These are phyloP conservation scores for Diuraphis noxia DNA, from an alignment of 1,140 invertebrate species.

Conservation along the genomic window DNA sequence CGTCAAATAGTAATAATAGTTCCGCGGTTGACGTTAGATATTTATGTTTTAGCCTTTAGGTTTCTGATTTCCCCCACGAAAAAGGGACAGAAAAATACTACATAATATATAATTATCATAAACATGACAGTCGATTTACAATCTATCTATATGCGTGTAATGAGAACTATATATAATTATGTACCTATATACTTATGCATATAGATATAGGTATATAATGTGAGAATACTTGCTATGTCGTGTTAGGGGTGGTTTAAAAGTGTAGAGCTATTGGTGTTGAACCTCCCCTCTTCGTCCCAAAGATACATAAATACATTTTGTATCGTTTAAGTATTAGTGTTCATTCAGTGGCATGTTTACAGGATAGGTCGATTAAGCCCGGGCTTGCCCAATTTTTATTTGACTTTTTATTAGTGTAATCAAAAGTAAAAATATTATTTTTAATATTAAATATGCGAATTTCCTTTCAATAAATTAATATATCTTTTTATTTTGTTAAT, in stretches of 20 bases:
- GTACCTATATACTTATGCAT: too few species aligned
- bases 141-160: not conserved
- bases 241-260: not conserved
- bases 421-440: too few species aligned
- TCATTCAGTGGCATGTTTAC: too few species aligned
- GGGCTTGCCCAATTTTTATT: too few species aligned
- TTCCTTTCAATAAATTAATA: too few species aligned
- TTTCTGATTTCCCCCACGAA: not conserved
- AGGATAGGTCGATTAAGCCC: too few species aligned
- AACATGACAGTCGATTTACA: not conserved
- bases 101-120: not conserved
- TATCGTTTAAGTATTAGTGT: not conserved
- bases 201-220: not conserved
- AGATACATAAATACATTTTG: not conserved
- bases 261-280: not conserved
- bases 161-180: too few species aligned
- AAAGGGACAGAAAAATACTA: not conserved
- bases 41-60: not conserved
- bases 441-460: too few species aligned
- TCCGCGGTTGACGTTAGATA: not conserved
- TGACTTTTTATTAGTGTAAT: too few species aligned
- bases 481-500: too few species aligned
- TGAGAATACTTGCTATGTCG: not conserved
- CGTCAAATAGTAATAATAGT: not conserved
- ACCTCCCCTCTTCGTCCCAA: not conserved